Base-by-base conservation (phyloP, 1,140 invertebrate species). In the Eupristina koningsbergeri region DNA sequence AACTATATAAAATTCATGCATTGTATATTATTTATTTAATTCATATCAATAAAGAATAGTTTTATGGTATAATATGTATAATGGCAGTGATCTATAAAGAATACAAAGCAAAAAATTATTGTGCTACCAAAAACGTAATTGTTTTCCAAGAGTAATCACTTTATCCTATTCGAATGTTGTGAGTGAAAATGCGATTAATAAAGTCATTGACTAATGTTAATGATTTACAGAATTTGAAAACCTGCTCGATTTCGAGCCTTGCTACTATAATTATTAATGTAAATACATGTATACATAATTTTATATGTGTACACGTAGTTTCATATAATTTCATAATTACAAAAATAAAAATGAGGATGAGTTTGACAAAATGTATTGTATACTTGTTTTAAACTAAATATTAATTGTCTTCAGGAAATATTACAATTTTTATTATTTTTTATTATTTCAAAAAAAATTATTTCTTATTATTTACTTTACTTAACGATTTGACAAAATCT, bases 271-370 rank as follows among this genome's bases (percentile, higher is more conserved):
- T 83, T 83, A 69, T 81, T 84, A 75, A 69, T 84, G 79, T 85
- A 84, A 36, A 83, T 84, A 85, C 45, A 84, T 79, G 67, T 84
- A 85, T 76, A 80, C 79, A 85, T 81, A 81, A 83, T 84, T 84
- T 34, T 81, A 74, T 85, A 79, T 74, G 69, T 84, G 82, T 81
- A 79, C 50, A 75, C 69, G 76, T 50, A 53, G 22, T 84, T 29
- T 34, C 61, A 77, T 67, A 81, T 41, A 85, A 31, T 71, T 85
- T 36, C 41, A 67, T 61, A 73, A 41, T 61, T 61, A 73, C 39
- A 61, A 31, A 74, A 41, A 80, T n/a, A 63, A 71, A 31, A 73
- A 69, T 41, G 67, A 73, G 53, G 39, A 78, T 15, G 39, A 53
- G 22, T 73, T 78, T 74, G 58, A 83, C n/a, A 83, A 31, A 29